Evolutionary conservation across 2,888 invertebrate species (phyloP).

Genomic region (Nomada lathburiana): DNA sequence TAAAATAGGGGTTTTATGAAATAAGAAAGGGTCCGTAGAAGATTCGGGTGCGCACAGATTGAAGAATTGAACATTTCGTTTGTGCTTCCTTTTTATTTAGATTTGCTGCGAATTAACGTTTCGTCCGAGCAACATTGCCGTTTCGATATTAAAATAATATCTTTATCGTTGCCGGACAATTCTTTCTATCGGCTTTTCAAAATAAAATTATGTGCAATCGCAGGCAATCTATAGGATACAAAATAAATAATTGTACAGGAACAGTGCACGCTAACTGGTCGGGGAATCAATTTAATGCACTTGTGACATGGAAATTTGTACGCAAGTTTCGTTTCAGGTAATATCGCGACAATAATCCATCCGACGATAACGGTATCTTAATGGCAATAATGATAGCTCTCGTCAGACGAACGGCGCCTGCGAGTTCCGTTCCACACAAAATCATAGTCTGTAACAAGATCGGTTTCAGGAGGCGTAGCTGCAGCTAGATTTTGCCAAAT

Average conservation of each 20-base stretch:
- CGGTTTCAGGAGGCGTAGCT: background rate
- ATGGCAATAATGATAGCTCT: conserved; percentile 38
- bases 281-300: background rate
- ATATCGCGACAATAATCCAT: conserved; percentile 12
- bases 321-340: background rate
- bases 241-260: background rate
- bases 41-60: too few relatives aligned
- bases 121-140: too few relatives aligned
- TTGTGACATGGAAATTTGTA: background rate
- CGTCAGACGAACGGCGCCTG: conserved; percentile 11
- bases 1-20: too few relatives aligned
- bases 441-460: conserved; percentile 11
- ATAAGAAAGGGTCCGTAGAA: too few relatives aligned
- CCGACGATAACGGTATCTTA: conserved; percentile 34
- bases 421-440: conserved; percentile 12
- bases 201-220: background rate
- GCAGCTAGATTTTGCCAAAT: background rate
- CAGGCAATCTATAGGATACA: background rate
- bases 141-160: too few relatives aligned
- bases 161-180: too few relatives aligned
- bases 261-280: background rate
- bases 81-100: too few relatives aligned
- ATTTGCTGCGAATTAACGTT: too few relatives aligned
- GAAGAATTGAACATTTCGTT: too few relatives aligned
- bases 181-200: too few relatives aligned